A percentile compares a stretch with the other conserved stretches of the same genome.
phyloP scores from a whole-genome alignment of 92 coral and sea anemone genomes.

The Hydrozoanthus gracilis region DNA sequence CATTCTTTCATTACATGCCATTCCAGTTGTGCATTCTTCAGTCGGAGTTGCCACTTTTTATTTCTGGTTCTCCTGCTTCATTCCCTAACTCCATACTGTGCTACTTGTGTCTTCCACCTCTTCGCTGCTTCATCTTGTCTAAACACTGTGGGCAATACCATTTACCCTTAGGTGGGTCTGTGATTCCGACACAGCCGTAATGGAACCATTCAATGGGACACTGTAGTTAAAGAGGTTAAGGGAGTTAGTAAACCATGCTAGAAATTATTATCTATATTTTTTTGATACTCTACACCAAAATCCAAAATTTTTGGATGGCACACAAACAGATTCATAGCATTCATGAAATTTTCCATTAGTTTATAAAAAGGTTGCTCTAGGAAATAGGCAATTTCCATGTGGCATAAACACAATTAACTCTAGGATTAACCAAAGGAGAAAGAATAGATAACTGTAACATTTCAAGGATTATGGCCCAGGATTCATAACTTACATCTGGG shows the following conservation, averaged over 20 bases:
- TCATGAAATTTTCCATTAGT: too few relatives aligned
- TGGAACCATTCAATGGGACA: slow-evolving; percentile 99
- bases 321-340: too few relatives aligned
- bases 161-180: slow-evolving; percentile 97
- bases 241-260: neutral
- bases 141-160: slow-evolving; percentile 98
- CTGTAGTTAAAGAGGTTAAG: slow-evolving; percentile 41
- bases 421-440: neutral
- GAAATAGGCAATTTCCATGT: too few relatives aligned
- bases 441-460: neutral
- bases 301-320: too few relatives aligned
- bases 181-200: slow-evolving; percentile 95
- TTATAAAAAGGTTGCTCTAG: too few relatives aligned
- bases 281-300: too few relatives aligned
- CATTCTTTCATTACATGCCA: neutral
- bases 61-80: neutral
- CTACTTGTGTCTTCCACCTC: slow-evolving; percentile 82
- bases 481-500: slow-evolving; percentile 69
- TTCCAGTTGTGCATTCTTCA: neutral
- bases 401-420: too few relatives aligned
- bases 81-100: neutral
- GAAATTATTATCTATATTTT: too few relatives aligned
- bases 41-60: neutral
- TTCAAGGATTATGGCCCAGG: too few relatives aligned
- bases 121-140: slow-evolving; percentile 79